Conservation (phyloP, 2,797 vertebrate genomes). For the Vultur gryphus region DNA sequence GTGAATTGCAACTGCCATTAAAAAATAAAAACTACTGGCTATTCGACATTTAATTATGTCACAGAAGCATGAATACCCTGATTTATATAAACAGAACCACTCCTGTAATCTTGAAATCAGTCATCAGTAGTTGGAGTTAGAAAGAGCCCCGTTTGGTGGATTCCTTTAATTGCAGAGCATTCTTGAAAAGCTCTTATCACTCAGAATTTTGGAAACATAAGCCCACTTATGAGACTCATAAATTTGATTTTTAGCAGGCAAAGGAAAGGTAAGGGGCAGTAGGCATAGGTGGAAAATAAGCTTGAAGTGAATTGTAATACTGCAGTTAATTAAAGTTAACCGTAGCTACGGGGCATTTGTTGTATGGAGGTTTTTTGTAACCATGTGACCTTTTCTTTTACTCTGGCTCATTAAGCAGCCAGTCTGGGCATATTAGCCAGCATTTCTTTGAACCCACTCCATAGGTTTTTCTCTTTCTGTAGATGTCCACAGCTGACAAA, state of each 20-base stretch:
- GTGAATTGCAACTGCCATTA: not conserved
- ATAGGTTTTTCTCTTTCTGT: conserved; percentile 36
- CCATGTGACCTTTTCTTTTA: conserved; percentile 68
- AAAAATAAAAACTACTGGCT: not conserved
- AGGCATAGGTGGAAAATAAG: conserved; percentile 48
- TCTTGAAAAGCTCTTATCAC: not conserved
- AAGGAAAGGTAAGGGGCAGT: conserved; percentile 19
- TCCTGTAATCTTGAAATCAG: not conserved
- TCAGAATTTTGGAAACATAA: not conserved
- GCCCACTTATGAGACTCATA: not conserved
- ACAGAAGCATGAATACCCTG: not conserved
- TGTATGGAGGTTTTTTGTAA: conserved; percentile 55
- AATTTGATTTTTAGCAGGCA: conserved; percentile 23
- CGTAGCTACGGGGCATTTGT: conserved; percentile 63
- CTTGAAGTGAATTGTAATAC: conserved; percentile 66
- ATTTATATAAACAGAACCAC: not conserved
- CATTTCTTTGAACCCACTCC: conserved; percentile 51
- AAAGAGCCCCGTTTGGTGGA: not conserved
- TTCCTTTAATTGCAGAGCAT: not conserved
- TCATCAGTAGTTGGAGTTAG: conserved; percentile 15
- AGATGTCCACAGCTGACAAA: conserved; percentile 26
- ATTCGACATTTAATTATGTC: not conserved
- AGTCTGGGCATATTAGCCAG: conserved; percentile 46
- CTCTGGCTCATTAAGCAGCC: conserved; percentile 58
- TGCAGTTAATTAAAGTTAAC: conserved; percentile 76